Evolutionary conservation across 1,140 invertebrate genomes (phyloP), one percentile per base, ranked within the genome.

Genomic region (Drosophila bocki): DNA sequence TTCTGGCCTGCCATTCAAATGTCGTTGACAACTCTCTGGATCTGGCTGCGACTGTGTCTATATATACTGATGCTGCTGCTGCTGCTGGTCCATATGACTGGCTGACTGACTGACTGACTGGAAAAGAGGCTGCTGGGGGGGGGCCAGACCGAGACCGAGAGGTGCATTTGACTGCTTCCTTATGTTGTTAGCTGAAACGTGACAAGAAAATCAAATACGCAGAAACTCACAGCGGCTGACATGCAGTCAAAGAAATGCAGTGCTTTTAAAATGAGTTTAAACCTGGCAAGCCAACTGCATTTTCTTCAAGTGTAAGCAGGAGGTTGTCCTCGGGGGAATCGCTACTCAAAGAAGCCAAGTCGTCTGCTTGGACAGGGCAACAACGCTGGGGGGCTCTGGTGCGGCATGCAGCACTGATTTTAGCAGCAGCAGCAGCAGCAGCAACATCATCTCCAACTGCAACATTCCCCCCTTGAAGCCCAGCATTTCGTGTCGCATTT

Each of bases 201-300:
- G 85, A 88, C 85, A 88, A 85, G 85, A 90, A 88, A 88, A 90
- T 88, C 85, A 88, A 88, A 88, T 82, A 84, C 84, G 85, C 81
- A 90, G 83, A 81, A 76, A 79, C 81, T 75, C 50, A 71, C 77
- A 78, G 54, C 45, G 57, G 39, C 59, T 39, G 41, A 35, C 29
- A n/a, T 58, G 26, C 71, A 75, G 17, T 59, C 2, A 7, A 12
- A 69, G 39, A 78, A 70, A 51, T 17, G 29, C 62, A 60, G 44
- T 33, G 17, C 3, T 0, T 0, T 6, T 0, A 3, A 9, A 19
- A 9, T 11, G 8, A 12, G 9, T 3, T 32, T 1, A 3, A 51
- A 32, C 12, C 13, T 6, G 0, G 4, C 3, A 12, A n/a, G 15
- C 26, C 17, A 44, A 2, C 7, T n/a, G 0, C 0, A 11, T 35